Base-by-base conservation (phyloP, 2,797 vertebrate species). In the Neosalanx taihuensis region DNA sequence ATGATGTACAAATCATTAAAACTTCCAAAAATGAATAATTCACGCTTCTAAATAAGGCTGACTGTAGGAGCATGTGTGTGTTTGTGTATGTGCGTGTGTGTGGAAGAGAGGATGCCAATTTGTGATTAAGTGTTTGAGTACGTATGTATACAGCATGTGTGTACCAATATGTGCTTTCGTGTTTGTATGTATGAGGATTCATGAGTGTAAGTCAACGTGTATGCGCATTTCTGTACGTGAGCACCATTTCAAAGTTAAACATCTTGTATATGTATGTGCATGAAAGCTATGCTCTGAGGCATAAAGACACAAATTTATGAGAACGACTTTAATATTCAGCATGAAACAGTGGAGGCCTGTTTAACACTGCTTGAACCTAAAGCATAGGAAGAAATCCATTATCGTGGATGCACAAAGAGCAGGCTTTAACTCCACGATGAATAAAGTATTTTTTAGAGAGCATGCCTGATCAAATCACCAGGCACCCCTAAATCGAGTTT, bases 11-110 rank as follows among this genome's bases (percentile, higher is more conserved):
- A 83, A 87, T 91, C 85, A 91, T 90, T 89, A 89, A 88, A 87
- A 80, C 83, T 82, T 84, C 73, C 84, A 80, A 71, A 85, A 72
- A 71, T 91, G 80, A 92, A 91, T 92, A 84, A 92, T 91, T 90
- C 85, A 92, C 67, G 71, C 31, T 73, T 76, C 72, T 78, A 83
- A 87, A 88, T 80, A 83, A 73, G 74, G 64, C 53, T 79, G 73
- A 72, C 75, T 70, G 33, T 70, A 73, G 81, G 70, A 79, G 61
- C 13, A 35, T 33, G n/a, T 57, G 65, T 75, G 72, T 62, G 69
- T 53, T 20, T 69, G 61, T 61, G 31, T 69, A 62, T 37, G 17
- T 74, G 59, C 23, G 67, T 69, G 60, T 74, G 67, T 72, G 33
- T 72, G 62, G 67, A 6, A 67, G 15, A 3, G 6, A 58, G 37